These are phyloP conservation scores for Anolis apletophallus DNA, from an alignment of 2,797 vertebrate genomes.

Conservation along the genomic window DNA sequence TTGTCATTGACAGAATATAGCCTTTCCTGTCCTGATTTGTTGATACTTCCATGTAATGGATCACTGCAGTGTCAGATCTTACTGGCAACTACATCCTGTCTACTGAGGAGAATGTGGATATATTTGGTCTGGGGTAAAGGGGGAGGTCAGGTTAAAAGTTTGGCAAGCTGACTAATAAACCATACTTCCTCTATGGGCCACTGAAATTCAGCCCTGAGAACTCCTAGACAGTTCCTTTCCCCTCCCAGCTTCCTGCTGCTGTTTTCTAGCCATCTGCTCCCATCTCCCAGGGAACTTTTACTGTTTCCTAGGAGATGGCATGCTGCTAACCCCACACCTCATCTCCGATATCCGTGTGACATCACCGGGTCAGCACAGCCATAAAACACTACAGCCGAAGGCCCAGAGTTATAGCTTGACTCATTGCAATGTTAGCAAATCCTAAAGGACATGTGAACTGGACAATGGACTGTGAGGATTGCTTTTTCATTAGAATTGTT, in stretches of 20 bases:
- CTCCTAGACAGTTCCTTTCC: neutral
- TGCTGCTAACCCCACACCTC: constrained; percentile 58
- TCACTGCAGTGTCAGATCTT: constrained; percentile 27
- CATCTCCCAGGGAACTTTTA: constrained; percentile 25
- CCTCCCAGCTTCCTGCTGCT: neutral
- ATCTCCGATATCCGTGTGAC: constrained; percentile 49
- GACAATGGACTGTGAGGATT: constrained; percentile 29
- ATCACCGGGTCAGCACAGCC: constrained; percentile 63
- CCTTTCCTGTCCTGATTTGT: constrained; percentile 17
- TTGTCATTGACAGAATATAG: neutral
- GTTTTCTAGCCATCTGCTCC: constrained; percentile 44
- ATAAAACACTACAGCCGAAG: constrained; percentile 60
- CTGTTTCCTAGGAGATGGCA: constrained; percentile 65
- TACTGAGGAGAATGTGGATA: neutral
- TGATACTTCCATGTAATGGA: neutral
- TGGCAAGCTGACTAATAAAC: constrained; percentile 21
- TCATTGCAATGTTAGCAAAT: constrained; percentile 51
- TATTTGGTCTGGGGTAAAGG: constrained; percentile 21
- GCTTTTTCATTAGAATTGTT: constrained; percentile 65
- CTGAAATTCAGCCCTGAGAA: constrained; percentile 29
- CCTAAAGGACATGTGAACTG: constrained; percentile 64
- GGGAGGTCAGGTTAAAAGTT: constrained; percentile 53
- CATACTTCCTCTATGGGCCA: neutral
- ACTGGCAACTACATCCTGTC: constrained; percentile 42
- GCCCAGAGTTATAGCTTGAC: constrained; percentile 46